Evolutionary conservation across 2,113 vertebrate genomes (phyloP).

Genomic region (Rhizomys pruinosus): DNA sequence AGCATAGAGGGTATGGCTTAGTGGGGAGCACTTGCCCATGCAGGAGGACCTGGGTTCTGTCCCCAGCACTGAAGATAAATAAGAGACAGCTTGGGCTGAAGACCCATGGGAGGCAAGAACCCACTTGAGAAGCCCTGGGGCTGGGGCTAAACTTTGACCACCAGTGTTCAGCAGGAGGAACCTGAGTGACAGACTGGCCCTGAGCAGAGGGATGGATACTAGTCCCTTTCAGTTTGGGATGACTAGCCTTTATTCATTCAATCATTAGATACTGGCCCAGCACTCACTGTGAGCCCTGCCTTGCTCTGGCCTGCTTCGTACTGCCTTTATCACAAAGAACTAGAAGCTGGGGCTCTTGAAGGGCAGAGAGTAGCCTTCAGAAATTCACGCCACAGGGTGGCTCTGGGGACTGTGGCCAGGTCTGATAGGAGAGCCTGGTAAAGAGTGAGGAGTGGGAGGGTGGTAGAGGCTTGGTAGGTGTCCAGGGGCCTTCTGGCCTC

Average conservation of each 20-base stretch:
- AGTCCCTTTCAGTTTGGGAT: not conserved
- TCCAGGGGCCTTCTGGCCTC: not conserved
- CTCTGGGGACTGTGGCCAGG: not conserved
- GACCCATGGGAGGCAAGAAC: not conserved
- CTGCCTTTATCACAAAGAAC: not conserved
- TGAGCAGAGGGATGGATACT: not conserved
- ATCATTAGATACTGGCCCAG: not conserved
- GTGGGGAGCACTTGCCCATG: not conserved
- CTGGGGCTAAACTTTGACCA: not conserved
- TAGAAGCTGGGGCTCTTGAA: not conserved
- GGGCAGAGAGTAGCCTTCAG: not conserved
- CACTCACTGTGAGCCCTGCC: not conserved
- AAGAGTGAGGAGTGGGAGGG: not conserved
- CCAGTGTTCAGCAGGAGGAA: not conserved
- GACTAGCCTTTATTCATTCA: not conserved
- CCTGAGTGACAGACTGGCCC: not conserved
- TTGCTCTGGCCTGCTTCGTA: not conserved
- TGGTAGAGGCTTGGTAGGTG: not conserved
- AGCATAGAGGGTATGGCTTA: not conserved
- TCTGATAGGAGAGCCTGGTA: not conserved
- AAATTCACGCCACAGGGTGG: not conserved
- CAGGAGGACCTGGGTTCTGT: not conserved
- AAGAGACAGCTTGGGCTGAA: not conserved
- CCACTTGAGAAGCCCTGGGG: not conserved
- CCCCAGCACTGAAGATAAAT: not conserved